Conservation (phyloP, 2,888 invertebrate genomes). For the Lathronympha strigana region DNA sequence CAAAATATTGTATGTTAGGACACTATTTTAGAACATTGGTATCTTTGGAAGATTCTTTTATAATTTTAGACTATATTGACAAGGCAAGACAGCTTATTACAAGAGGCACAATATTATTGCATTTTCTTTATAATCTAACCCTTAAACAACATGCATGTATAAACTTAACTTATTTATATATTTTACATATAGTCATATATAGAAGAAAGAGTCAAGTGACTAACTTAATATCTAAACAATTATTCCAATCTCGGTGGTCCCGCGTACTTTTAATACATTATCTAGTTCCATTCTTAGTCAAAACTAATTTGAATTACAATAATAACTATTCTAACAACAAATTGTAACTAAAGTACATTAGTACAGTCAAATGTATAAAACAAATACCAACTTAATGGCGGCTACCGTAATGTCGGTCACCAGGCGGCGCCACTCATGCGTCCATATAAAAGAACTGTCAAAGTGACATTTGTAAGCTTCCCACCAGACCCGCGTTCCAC, state of each 20-base stretch:
- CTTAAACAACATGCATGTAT: neutral
- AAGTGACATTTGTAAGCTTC: too few species aligned
- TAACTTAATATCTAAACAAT: slow-evolving; percentile 42
- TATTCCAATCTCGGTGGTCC: slow-evolving; percentile 49
- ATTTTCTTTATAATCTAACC: slow-evolving; percentile 42
- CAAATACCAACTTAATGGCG: neutral
- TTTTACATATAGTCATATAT: slow-evolving; percentile 10
- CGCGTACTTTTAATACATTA: slow-evolving; percentile 39
- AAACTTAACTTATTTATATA: slow-evolving; percentile 2
- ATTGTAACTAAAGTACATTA: slow-evolving; percentile 25
- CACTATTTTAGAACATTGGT: slow-evolving; percentile 43
- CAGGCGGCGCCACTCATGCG: too few species aligned
- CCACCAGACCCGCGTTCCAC: too few species aligned
- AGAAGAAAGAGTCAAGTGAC: slow-evolving; percentile 2
- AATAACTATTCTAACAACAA: neutral
- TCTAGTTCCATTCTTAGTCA: slow-evolving; percentile 26
- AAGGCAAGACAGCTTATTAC: slow-evolving; percentile 68
- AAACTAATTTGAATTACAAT: slow-evolving; percentile 17
- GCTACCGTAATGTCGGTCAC: too few species aligned
- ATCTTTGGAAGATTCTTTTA: slow-evolving; percentile 45
- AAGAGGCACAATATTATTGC: slow-evolving; percentile 68
- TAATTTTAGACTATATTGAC: slow-evolving; percentile 50
- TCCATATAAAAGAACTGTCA: too few species aligned
- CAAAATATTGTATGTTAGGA: slow-evolving; percentile 39
- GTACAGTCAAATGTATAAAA: slow-evolving; percentile 27